Percentiles rank a stretch among this genome's conserved stretches.
Evolutionary conservation across 2,888 invertebrate species (phyloP).

Genomic region (Machimus atricapillus): DNA sequence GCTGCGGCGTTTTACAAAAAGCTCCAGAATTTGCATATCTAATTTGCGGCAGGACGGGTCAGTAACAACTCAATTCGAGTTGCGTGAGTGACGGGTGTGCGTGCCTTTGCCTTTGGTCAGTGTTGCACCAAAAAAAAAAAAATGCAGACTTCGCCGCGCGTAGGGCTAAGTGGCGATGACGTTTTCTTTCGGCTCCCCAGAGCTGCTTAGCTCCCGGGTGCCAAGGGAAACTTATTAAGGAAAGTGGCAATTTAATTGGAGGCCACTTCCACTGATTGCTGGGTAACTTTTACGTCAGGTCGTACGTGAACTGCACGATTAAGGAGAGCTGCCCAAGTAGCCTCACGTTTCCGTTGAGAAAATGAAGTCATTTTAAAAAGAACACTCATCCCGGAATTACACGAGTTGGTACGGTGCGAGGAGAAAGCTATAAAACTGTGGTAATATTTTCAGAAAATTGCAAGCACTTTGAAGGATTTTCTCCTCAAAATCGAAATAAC

Average conservation of each 20-base stretch:
- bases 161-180: background rate
- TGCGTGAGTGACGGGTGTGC: constrained; percentile 7
- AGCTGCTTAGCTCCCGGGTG: background rate
- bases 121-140: background rate
- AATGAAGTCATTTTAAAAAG: background rate
- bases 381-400: background rate
- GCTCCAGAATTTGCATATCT: constrained; percentile 8
- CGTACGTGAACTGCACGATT: background rate
- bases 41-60: background rate
- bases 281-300: background rate
- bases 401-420: background rate
- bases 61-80: constrained; percentile 14
- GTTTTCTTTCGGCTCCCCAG: background rate
- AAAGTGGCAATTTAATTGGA: background rate
- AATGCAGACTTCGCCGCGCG: background rate
- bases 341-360: background rate
- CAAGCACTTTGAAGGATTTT: background rate
- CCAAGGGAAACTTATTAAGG: background rate
- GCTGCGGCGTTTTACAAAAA: background rate
- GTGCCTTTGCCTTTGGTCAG: background rate
- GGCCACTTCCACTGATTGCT: background rate
- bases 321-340: background rate
- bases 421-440: background rate
- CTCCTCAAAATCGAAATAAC: background rate
- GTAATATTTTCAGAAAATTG: background rate